phyloP scores from a whole-genome alignment of 53 echinoderm and acorn worm genomes.

The Patiria pectinifera region DNA sequence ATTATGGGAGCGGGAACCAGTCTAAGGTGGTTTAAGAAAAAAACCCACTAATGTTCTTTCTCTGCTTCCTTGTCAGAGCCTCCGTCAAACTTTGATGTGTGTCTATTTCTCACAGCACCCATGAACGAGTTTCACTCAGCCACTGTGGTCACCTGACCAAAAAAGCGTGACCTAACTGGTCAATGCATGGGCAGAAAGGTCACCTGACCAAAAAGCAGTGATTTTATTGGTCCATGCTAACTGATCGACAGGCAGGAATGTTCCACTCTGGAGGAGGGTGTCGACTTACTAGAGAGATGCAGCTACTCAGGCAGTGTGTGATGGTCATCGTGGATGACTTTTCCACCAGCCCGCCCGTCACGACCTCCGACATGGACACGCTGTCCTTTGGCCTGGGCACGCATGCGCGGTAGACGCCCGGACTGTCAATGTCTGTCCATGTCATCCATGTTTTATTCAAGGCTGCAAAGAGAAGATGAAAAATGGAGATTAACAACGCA shows the following conservation, averaged over 20 bases:
- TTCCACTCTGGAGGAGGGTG: neutral
- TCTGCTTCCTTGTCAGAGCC: too few relatives aligned
- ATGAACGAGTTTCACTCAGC: too few relatives aligned
- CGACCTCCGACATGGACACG: conserved; percentile 52
- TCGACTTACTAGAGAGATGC: conserved; percentile 71
- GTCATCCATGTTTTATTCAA: conserved; percentile 86
- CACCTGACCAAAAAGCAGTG: neutral
- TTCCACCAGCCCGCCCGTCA: conserved; percentile 69
- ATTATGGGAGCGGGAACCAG: too few relatives aligned
- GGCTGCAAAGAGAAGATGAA: conserved; percentile 30
- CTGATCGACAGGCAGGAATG: too few relatives aligned
- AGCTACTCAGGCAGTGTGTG: conserved; percentile 60
- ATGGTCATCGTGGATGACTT: conserved; percentile 64
- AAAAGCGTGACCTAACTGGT: neutral
- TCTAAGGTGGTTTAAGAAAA: too few relatives aligned
- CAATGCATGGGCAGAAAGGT: neutral
- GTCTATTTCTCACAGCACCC: too few relatives aligned
- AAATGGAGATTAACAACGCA: too few relatives aligned
- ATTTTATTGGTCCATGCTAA: too few relatives aligned
- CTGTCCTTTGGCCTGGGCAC: conserved; percentile 68
- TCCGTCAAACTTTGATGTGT: too few relatives aligned
- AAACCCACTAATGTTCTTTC: too few relatives aligned
- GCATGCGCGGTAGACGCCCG: conserved; percentile 82
- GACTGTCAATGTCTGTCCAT: conserved; percentile 77
- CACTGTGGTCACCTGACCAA: neutral